Evolutionary conservation across 2,113 vertebrate genomes (phyloP), one percentile per base, ranked within the genome.

Genomic region (Odontesthes bonariensis): DNA sequence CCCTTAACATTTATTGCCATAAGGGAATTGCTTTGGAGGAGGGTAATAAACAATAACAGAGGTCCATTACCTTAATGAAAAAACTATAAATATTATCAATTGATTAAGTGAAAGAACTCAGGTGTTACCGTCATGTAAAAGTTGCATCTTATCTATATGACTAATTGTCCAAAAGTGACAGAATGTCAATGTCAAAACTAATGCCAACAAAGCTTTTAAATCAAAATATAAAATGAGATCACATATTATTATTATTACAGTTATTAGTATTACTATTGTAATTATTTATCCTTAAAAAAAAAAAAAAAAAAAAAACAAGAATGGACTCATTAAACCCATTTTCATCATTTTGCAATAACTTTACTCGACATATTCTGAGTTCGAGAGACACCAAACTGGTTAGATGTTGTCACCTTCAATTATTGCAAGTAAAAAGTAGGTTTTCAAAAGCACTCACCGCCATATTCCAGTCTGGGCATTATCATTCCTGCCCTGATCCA

Each of bases 401-500:
- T 19, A 5, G 46, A 38, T 5, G 10, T 38, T n/a, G 46, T 2
- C 5, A 49, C 17, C 6, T 16, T 16, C 13, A 44, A n/a, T 49
- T 19, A 8, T 19, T n/a, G 16, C 17, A 1, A 42, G 20, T n/a
- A 14, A 57, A 57, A 57, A 4, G 6, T 57, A 5, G 2, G 23
- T 7, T 57, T 57, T n/a, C 0, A 31, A 52, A 31, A 5, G 8
- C 38, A 23, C 86, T 92, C 77, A 94, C 94, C 87, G 58, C 69
- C 87, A 81, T 91, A 94, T 5, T 96, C 90, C 1, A 93, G 75
- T 65, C 93, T 84, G 9, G 95, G 95, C 5, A 95, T 83, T 81
- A 95, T 86, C 66, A 95, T 88, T 13, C 94, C 94, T 4, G 94
- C 92, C 69, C 94, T 89, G 69, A 96, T 90, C 95, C 95, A 96